Percentiles rank a stretch among this genome's conserved stretches.
These are phyloP conservation scores for Phenganax marumi DNA, from an alignment of 92 coral and sea anemone species.

Conservation along the genomic window DNA sequence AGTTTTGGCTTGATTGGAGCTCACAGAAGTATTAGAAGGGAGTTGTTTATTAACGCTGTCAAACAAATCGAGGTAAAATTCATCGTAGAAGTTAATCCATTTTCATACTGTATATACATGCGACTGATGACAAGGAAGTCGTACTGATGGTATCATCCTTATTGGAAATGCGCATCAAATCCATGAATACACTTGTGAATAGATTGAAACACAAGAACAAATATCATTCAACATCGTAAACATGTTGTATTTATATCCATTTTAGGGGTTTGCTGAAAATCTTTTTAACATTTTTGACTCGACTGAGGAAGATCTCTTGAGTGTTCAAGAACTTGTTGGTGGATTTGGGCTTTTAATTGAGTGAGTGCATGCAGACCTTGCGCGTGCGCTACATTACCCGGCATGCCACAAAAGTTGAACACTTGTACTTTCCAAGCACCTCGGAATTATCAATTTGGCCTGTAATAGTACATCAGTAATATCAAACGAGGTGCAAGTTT, in stretches of 20 bases:
- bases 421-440: too few species aligned
- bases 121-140: neutral
- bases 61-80: constrained; percentile 24
- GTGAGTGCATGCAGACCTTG: neutral
- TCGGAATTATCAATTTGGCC: too few species aligned
- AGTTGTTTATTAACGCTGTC: constrained; percentile 11
- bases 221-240: too few species aligned
- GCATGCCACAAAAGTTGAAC: too few species aligned
- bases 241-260: neutral
- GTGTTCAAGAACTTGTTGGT: constrained; percentile 42
- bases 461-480: too few species aligned
- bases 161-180: neutral
- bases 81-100: neutral
- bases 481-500: too few species aligned
- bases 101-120: neutral
- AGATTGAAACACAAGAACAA: too few species aligned
- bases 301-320: constrained; percentile 6
- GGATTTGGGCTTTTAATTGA: constrained; percentile 27
- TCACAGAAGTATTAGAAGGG: constrained; percentile 11
- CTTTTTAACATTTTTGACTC: constrained; percentile 35
- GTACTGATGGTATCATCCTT: neutral
- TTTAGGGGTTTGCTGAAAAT: constrained; percentile 37
- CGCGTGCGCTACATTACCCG: too few species aligned
- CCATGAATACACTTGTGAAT: neutral
- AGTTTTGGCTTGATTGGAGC: constrained; percentile 37